Conservation (phyloP, 1,140 invertebrate genomes). For the Lethrus apterus region DNA sequence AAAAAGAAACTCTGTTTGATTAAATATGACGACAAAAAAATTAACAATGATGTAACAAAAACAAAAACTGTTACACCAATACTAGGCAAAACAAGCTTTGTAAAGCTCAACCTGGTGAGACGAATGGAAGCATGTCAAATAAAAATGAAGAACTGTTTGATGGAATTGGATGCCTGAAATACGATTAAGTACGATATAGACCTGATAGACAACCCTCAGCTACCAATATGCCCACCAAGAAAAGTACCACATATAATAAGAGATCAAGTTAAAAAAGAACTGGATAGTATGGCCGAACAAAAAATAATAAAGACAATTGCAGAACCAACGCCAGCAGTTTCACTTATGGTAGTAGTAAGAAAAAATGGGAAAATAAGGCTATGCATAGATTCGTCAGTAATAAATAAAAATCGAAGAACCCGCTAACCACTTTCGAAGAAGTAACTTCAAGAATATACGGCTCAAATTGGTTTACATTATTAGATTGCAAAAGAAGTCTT, state of each 20-base stretch:
- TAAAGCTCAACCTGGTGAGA: too few species aligned
- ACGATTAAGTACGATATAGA: conserved; percentile 3
- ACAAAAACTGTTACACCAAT: too few species aligned
- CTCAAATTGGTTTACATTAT: conserved; percentile 19
- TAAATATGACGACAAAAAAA: too few species aligned
- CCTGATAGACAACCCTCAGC: not conserved
- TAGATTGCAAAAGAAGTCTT: conserved; percentile 20
- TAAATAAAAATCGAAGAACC: not conserved
- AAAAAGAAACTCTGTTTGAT: too few species aligned
- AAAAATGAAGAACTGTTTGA: too few species aligned
- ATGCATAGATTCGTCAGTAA: not conserved
- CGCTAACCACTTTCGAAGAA: conserved; percentile 16
- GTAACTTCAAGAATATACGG: conserved; percentile 15
- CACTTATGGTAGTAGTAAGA: not conserved
- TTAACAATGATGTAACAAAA: too few species aligned
- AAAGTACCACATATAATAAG: not conserved
- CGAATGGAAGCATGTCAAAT: too few species aligned
- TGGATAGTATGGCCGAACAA: not conserved
- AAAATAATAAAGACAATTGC: not conserved
- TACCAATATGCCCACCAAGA: not conserved
- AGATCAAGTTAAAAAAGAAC: not conserved
- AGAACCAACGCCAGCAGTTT: not conserved
- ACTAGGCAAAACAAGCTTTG: too few species aligned
- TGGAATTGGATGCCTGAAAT: too few species aligned
- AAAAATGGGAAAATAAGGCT: not conserved